A percentile compares a stretch with the other conserved stretches of the same genome.
These are phyloP conservation scores for Pangasius krempfi DNA, from an alignment of 2,797 vertebrate species.

Conservation along the genomic window DNA sequence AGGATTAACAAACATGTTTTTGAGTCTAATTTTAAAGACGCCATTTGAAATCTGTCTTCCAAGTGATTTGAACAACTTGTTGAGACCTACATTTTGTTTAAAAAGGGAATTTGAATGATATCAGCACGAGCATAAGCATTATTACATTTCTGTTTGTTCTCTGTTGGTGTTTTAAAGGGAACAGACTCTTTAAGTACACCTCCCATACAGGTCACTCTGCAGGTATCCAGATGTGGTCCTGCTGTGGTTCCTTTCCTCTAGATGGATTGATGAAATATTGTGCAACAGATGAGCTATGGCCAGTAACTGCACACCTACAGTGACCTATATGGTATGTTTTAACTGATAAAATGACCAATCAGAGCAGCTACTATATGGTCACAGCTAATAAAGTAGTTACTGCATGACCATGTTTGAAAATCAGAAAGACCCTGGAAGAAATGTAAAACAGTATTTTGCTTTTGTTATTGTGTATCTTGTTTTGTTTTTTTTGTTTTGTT, in stretches of 20 bases:
- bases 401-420: background rate
- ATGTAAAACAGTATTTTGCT: background rate
- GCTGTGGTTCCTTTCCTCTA: background rate
- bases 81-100: background rate
- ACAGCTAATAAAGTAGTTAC: background rate
- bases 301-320: background rate
- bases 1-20: background rate
- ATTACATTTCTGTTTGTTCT: background rate
- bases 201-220: background rate
- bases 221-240: background rate
- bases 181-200: background rate
- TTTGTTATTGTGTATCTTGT: background rate
- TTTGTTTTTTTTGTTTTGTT: background rate
- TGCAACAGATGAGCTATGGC: background rate
- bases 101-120: background rate
- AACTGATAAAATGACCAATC: background rate
- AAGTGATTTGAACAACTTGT: background rate
- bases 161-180: background rate
- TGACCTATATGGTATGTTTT: background rate
- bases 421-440: background rate
- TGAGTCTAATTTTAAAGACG: background rate
- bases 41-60: background rate
- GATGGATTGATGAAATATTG: background rate
- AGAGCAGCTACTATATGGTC: background rate
- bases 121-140: background rate